Base-by-base conservation (phyloP, 2,888 invertebrate species). In the Pocota personata region DNA sequence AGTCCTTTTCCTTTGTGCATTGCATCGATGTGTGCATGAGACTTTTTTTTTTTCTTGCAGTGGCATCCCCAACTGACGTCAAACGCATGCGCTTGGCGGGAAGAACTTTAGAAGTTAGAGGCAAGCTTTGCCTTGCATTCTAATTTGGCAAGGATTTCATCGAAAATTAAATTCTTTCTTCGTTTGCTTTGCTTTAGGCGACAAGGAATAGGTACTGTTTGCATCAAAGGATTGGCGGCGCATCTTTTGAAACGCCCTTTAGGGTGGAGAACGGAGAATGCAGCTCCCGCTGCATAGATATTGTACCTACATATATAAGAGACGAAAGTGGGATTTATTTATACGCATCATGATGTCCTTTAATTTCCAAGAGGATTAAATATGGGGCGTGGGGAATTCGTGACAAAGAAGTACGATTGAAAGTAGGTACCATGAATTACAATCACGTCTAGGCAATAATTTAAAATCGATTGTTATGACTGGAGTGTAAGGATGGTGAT, bases 381-480 rank as follows among this genome's bases (percentile, higher is more conserved):
- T 37, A 43, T 43, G 5, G 43, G 12, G 55, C 21, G 21, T 40
- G 58, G 43, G 69, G 50, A 30, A 40, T 76, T 52, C 57, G 40
- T 48, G 78, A 64, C 40, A 21, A 24, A 66, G 62, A 66, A 67
- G 57, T 19, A 30, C 60, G 32, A 58, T 58, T 57, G 40, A 58
- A 82, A 72, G 43, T 72, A 77, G 76, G 80, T 72, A 77, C 80
- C 86, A 72, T 73, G 89, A 90, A 90, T 91, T 91, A 91, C 90
- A 89, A 91, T 90, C 91, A 91, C 91, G 92, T 91, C 89, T 89
- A 88, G 88, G 89, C 89, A 90, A 91, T 91, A 91, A 91, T 89
- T 90, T 88, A 72, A 88, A 90, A 90, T 89, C 89, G 90, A 90
- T 89, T 88, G 88, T 90, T 90, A 90, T 91, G 90, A 89, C 89